Conservation (phyloP, 2,797 vertebrate genomes). For the Myotis daubentonii region DNA sequence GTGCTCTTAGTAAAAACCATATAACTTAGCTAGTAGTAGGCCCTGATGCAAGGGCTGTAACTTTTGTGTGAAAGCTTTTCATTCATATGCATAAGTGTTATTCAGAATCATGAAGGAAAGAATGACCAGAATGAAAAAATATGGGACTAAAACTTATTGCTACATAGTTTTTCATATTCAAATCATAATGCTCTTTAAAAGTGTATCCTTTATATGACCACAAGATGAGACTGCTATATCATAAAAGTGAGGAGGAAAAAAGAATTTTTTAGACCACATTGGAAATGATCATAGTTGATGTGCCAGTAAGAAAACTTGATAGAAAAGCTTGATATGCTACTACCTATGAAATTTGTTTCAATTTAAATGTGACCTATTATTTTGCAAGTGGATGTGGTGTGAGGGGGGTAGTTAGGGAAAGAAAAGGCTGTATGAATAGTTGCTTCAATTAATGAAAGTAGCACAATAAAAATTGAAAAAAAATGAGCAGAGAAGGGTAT, state of each 20-base stretch:
- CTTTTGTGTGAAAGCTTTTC: neutral
- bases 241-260: neutral
- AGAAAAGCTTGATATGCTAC: neutral
- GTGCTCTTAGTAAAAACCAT: neutral
- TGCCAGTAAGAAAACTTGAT: neutral
- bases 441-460: neutral
- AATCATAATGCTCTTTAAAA: neutral
- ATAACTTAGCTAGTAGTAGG: slow-evolving; percentile 13
- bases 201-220: neutral
- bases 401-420: neutral
- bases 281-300: neutral
- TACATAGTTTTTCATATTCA: slow-evolving; percentile 5
- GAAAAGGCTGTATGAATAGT: neutral
- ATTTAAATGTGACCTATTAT: neutral
- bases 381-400: neutral
- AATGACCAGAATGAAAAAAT: neutral
- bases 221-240: neutral
- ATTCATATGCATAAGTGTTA: neutral
- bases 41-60: neutral
- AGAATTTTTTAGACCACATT: neutral
- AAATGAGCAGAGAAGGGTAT: neutral
- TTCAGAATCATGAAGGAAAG: slow-evolving; percentile 3
- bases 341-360: neutral
- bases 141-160: neutral
- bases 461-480: neutral